These are phyloP conservation scores for Neocrepidodera transversa DNA, from an alignment of 2,888 invertebrate species.

Conservation along the genomic window DNA sequence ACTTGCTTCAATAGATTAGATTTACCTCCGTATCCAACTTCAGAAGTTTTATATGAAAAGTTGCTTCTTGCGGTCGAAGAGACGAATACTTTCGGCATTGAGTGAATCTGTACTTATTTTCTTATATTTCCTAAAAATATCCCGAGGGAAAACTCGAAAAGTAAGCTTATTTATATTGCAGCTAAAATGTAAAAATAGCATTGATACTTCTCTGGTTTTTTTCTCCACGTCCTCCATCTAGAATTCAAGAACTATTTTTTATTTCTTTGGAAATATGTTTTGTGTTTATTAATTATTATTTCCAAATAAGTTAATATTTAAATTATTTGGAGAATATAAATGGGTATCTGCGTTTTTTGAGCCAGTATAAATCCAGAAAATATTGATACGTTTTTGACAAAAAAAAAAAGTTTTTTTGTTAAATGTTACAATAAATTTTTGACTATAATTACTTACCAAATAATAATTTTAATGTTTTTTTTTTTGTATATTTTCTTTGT, in stretches of 20 bases:
- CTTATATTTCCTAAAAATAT: background rate
- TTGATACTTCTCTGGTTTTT: no score
- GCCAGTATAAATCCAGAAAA: background rate
- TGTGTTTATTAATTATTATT: conserved; percentile 26
- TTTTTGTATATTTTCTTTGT: conserved; percentile 33
- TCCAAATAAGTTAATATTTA: conserved; percentile 46
- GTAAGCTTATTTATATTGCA: no score
- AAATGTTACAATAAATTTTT: conserved; percentile 25
- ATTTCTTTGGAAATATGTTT: conserved; percentile 36
- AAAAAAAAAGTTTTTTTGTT: conserved; percentile 35
- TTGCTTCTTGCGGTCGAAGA: conserved; percentile 92
- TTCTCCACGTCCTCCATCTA: no score
- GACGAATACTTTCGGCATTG: conserved; percentile 95
- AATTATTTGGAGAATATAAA: conserved; percentile 40
- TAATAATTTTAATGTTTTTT: conserved; percentile 33
- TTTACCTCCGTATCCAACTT: conserved; percentile 93
- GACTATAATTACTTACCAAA: conserved; percentile 38
- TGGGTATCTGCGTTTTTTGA: conserved; percentile 34
- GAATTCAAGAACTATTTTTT: conserved; percentile 31
- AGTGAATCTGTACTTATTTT: conserved; percentile 64
- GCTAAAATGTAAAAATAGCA: no score
- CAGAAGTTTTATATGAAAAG: conserved; percentile 90
- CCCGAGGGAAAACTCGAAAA: no score
- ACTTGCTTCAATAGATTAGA: conserved; percentile 98
- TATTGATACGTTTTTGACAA: conserved; percentile 28